A percentile compares a stretch with the other conserved stretches of the same genome.
phyloP scores from a whole-genome alignment of 2,888 invertebrate genomes.

The Pelosia muscerda region DNA sequence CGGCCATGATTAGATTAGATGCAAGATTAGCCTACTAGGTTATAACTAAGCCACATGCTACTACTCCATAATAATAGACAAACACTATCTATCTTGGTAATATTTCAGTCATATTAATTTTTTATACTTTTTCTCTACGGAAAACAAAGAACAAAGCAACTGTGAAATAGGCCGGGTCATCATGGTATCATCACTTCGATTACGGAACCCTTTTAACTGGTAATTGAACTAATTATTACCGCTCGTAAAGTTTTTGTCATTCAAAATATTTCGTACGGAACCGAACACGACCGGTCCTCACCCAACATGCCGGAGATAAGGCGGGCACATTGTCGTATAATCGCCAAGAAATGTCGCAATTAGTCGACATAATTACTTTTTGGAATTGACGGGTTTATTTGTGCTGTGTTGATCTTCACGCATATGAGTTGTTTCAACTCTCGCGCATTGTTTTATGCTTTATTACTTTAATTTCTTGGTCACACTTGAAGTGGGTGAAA shows the following conservation, averaged over 20 bases:
- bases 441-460: not conserved
- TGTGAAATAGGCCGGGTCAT: too few species aligned
- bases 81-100: too few species aligned
- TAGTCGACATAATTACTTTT: constrained; percentile 47
- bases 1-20: too few species aligned
- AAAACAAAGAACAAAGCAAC: too few species aligned
- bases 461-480: not conserved
- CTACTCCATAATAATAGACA: too few species aligned
- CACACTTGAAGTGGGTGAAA: not conserved
- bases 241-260: not conserved
- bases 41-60: too few species aligned
- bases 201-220: not conserved
- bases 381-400: constrained; percentile 49
- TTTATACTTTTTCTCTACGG: too few species aligned
- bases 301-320: constrained; percentile 29
- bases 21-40: too few species aligned
- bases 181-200: not conserved
- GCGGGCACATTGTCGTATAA: constrained; percentile 34
- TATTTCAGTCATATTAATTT: too few species aligned
- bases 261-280: constrained; percentile 16
- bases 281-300: constrained; percentile 2
- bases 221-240: not conserved
- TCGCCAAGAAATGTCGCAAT: constrained; percentile 43
- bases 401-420: constrained; percentile 39
- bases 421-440: constrained; percentile 6